Conservation (phyloP, 2,888 invertebrate genomes). For the Nomada hirtipes region DNA sequence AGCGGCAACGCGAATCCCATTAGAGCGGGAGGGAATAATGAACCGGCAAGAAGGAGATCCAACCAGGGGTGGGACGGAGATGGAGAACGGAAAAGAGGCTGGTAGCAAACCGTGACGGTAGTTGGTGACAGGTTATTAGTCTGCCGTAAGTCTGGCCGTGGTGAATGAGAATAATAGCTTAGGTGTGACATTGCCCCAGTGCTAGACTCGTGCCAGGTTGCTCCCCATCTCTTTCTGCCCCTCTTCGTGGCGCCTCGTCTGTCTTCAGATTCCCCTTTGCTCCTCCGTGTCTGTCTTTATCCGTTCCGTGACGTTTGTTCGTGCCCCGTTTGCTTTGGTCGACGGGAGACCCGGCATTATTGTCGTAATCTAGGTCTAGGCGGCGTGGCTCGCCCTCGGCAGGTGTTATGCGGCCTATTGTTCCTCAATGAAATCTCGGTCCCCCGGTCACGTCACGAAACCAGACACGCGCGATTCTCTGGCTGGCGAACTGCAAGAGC, state of each 20-base stretch:
- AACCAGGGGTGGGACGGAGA: background rate
- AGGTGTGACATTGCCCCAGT: conserved; percentile 81
- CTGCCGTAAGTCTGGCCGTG: conserved; percentile 77
- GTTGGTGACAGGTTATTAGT: conserved; percentile 79
- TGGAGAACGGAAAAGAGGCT: conserved; percentile 41
- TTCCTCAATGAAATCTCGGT: conserved; percentile 78
- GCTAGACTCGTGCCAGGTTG: conserved; percentile 75
- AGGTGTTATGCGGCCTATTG: conserved; percentile 79
- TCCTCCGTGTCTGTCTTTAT: conserved; percentile 37
- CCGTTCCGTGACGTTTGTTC: conserved; percentile 34
- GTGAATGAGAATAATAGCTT: conserved; percentile 79
- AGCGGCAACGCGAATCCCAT: conserved; percentile 17
- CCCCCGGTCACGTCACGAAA: conserved; percentile 68
- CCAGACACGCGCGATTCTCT: conserved; percentile 25
- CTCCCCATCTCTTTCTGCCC: conserved; percentile 44
- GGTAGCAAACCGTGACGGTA: conserved; percentile 64
- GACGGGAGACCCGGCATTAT: conserved; percentile 70
- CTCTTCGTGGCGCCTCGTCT: conserved; percentile 22
- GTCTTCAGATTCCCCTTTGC: conserved; percentile 5
- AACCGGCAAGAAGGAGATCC: background rate
- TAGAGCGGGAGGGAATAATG: conserved; percentile 26
- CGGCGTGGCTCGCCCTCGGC: conserved; percentile 72
- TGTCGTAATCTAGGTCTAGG: conserved; percentile 81
- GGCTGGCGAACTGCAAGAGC: background rate
- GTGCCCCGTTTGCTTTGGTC: conserved; percentile 27